A percentile compares a stretch with the other conserved stretches of the same genome.
Conservation (phyloP, 2,888 invertebrate genomes). For the Stenurella melanura region DNA sequence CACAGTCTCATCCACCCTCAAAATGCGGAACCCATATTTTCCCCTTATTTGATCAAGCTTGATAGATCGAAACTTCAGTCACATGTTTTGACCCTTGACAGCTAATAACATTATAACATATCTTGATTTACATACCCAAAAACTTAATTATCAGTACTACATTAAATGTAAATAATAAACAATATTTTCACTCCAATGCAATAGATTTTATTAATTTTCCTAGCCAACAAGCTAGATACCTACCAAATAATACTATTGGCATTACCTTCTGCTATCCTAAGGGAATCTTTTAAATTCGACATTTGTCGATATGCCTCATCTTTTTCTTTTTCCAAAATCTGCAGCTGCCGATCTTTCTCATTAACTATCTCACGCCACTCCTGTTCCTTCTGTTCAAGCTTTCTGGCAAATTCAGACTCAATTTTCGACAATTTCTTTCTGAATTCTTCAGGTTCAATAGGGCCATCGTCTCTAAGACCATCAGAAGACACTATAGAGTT, state of each 20-base stretch:
- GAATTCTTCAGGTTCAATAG: slow-evolving; percentile 73
- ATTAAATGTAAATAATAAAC: too few relatives aligned
- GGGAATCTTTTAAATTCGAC: slow-evolving; percentile 76
- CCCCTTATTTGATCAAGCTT: too few relatives aligned
- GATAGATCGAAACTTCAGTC: too few relatives aligned
- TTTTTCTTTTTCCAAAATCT: slow-evolving; percentile 76
- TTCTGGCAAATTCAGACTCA: slow-evolving; percentile 78
- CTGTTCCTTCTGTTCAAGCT: slow-evolving; percentile 79
- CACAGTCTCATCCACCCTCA: too few relatives aligned
- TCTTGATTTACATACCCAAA: too few relatives aligned
- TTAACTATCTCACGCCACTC: slow-evolving; percentile 81
- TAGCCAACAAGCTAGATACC: neutral
- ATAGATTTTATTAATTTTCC: too few relatives aligned
- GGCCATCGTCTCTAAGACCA: slow-evolving; percentile 75
- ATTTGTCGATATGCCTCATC: slow-evolving; percentile 76
- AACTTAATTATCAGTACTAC: too few relatives aligned
- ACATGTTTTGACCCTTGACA: too few relatives aligned
- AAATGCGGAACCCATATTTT: too few relatives aligned
- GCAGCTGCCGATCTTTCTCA: slow-evolving; percentile 77
- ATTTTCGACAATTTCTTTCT: slow-evolving; percentile 73
- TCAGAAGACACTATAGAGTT: slow-evolving; percentile 72
- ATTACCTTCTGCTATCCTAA: slow-evolving; percentile 83
- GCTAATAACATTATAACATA: too few relatives aligned
- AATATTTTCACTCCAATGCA: neutral
- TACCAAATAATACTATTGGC: neutral